These are phyloP conservation scores for Dimorphilus gyrociliatus DNA, from an alignment of 2,888 invertebrate species.

Conservation along the genomic window DNA sequence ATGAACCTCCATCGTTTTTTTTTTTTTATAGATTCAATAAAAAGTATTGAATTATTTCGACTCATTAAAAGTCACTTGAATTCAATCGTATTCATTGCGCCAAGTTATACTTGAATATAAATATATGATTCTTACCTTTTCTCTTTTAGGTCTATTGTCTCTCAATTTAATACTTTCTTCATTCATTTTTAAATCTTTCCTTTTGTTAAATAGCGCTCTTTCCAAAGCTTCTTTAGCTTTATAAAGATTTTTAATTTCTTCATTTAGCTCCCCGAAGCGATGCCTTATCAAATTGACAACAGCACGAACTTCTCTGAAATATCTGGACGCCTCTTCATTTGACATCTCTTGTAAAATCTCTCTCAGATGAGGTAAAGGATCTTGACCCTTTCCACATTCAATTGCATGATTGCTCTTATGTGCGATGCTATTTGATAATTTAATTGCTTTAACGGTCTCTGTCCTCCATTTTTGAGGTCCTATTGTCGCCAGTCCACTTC, in stretches of 20 bases:
- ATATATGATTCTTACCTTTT: constrained; percentile 23
- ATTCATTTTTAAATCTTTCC: constrained; percentile 34
- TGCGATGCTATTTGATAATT: constrained; percentile 27
- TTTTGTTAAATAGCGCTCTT: constrained; percentile 28
- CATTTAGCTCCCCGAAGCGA: constrained; percentile 32
- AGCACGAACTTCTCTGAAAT: constrained; percentile 27
- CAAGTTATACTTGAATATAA: no score
- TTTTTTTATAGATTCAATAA: no score
- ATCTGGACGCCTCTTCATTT: constrained; percentile 32
- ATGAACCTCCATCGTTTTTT: no score
- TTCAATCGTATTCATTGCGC: no score
- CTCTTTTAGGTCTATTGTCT: constrained; percentile 23
- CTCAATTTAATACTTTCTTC: constrained; percentile 27
- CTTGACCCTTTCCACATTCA: constrained; percentile 25
- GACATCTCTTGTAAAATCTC: constrained; percentile 31
- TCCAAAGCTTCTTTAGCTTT: constrained; percentile 31
- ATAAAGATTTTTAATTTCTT: constrained; percentile 33
- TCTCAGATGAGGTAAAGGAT: constrained; percentile 32
- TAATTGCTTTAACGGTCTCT: constrained; percentile 27
- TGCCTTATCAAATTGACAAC: constrained; percentile 31
- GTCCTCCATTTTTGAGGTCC: constrained; percentile 34
- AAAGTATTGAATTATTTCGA: no score
- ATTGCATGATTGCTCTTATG: constrained; percentile 26
- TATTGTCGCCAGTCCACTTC: constrained; percentile 9
- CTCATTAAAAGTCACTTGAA: no score